A percentile compares a stretch with the other conserved stretches of the same genome.
Evolutionary conservation across 1,140 invertebrate genomes (phyloP).

Genomic region (Monomorium pharaonis): DNA sequence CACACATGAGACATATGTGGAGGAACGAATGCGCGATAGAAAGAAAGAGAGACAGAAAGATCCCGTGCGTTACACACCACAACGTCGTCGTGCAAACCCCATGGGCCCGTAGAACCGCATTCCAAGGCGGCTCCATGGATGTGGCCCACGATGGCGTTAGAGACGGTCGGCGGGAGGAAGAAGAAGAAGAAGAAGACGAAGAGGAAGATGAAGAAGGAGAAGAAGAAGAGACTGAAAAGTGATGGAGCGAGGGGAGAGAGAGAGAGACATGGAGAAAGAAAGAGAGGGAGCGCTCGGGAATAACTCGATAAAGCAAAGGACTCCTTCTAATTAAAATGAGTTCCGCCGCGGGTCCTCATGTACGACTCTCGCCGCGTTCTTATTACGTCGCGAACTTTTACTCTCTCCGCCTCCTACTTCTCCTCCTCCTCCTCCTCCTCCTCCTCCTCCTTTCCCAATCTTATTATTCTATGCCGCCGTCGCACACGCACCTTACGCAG

Average conservation of each 20-base stretch:
- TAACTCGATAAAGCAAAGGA: slow-evolving; percentile 77
- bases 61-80: slow-evolving; percentile 33
- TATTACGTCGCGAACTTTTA: slow-evolving; percentile 66
- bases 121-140: slow-evolving; percentile 77
- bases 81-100: slow-evolving; percentile 66
- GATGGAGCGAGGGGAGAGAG: not conserved
- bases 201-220: slow-evolving; percentile 9
- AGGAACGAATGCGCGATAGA: slow-evolving; percentile 22
- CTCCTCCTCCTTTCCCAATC: not conserved
- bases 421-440: not conserved
- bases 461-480: not conserved
- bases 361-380: slow-evolving; percentile 67
- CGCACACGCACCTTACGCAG: slow-evolving; percentile 21
- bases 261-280: slow-evolving; percentile 2
- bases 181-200: not conserved
- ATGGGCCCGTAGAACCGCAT: slow-evolving; percentile 80
- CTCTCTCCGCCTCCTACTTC: slow-evolving; percentile 1
- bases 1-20: not conserved
- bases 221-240: slow-evolving; percentile 41
- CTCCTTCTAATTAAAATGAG: slow-evolving; percentile 79
- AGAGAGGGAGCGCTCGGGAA: slow-evolving; percentile 58
- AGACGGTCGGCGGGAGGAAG: not conserved
- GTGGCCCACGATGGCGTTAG: slow-evolving; percentile 58
- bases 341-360: slow-evolving; percentile 72
- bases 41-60: slow-evolving; percentile 3